Evolutionary conservation across 2,888 invertebrate species (phyloP).

Genomic region (Arge pagana): DNA sequence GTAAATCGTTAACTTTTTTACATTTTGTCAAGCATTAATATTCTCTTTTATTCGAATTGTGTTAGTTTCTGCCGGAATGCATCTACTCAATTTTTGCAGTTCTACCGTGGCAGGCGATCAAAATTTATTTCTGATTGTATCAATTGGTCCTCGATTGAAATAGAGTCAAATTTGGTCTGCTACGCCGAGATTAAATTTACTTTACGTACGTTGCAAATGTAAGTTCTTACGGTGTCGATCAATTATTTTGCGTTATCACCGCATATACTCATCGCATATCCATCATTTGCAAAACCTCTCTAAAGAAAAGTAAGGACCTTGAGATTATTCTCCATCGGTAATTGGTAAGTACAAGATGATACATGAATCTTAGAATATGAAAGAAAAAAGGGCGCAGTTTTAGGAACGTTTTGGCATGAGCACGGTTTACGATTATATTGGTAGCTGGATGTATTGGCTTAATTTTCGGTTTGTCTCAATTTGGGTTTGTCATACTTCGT

Average conservation of each 20-base stretch:
- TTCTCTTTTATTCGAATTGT: no score
- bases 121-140: no score
- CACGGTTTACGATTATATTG: conserved; percentile 27
- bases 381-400: no score
- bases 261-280: conserved; percentile 8
- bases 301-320: conserved; percentile 9
- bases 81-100: no score
- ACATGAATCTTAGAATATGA: not conserved
- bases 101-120: no score
- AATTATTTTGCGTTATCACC: conserved; percentile 17
- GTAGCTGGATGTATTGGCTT: conserved; percentile 16
- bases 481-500: conserved; percentile 24
- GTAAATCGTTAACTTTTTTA: no score
- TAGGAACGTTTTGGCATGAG: conserved; percentile 25
- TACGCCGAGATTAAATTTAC: no score
- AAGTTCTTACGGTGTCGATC: conserved; percentile 27
- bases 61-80: no score
- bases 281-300: conserved; percentile 6
- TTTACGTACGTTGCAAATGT: conserved; percentile 23
- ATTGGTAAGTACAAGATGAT: conserved; percentile 11
- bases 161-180: no score
- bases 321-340: conserved; percentile 1
- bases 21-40: no score
- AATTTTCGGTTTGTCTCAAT: conserved; percentile 10
- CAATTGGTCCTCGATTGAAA: no score